Conservation (phyloP, 2,113 vertebrate species). For the Abramis brama region DNA sequence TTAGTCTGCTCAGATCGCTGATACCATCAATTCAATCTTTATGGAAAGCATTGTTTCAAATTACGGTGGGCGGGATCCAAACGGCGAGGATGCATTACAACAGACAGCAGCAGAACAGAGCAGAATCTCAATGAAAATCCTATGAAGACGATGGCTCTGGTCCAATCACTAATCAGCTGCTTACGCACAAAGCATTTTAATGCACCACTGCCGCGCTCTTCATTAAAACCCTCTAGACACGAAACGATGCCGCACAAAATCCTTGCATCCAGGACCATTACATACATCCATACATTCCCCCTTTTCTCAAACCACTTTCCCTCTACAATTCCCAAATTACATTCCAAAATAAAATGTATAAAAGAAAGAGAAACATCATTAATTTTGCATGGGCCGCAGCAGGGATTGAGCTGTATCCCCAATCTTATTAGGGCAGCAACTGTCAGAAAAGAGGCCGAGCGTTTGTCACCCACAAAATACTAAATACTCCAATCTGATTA, state of each 20-base stretch:
- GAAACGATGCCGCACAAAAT: neutral
- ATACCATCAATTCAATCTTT: conserved; percentile 30
- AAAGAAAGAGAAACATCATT: conserved; percentile 13
- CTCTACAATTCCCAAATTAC: neutral
- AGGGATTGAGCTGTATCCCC: neutral
- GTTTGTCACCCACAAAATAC: neutral
- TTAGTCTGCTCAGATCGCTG: conserved; percentile 9
- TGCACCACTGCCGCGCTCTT: neutral
- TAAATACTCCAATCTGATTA: neutral
- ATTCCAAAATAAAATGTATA: conserved; percentile 2
- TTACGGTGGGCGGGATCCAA: neutral
- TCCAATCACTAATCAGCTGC: conserved; percentile 7
- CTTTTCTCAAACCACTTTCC: neutral
- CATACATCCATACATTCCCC: neutral
- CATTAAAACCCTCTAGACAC: neutral
- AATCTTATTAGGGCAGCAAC: conserved; percentile 28
- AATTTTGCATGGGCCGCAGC: conserved; percentile 37
- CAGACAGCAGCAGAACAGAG: neutral
- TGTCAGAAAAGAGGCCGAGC: neutral
- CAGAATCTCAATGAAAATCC: neutral
- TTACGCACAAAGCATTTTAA: neutral
- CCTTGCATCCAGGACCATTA: neutral
- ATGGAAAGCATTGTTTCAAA: neutral
- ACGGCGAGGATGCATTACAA: neutral
- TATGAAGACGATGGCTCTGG: too few relatives aligned